Evolutionary conservation across 2,113 vertebrate genomes (phyloP).

Genomic region (Struthidea cinerea): DNA sequence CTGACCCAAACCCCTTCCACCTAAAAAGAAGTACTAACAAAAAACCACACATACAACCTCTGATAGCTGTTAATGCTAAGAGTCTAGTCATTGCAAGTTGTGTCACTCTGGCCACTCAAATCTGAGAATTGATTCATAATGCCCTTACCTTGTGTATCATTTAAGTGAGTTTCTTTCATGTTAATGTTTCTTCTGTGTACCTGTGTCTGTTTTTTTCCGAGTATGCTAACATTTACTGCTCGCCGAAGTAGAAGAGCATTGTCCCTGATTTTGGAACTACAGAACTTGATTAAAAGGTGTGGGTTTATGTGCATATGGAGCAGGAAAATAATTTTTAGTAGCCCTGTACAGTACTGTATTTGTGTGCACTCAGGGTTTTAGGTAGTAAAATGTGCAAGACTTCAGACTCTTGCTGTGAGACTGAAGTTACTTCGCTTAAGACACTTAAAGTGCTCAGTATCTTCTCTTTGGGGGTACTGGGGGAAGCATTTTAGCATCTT

Average conservation of each 20-base stretch:
- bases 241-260: background rate
- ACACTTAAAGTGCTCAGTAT: background rate
- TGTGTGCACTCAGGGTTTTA: background rate
- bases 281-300: background rate
- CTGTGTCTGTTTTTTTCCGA: background rate
- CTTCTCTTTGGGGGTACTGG: background rate
- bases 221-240: background rate
- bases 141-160: background rate
- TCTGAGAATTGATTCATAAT: background rate
- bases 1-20: background rate
- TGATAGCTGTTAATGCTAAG: background rate
- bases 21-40: background rate
- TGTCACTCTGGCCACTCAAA: background rate
- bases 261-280: background rate
- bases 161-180: background rate
- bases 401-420: background rate
- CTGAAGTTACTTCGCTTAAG: background rate
- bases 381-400: background rate
- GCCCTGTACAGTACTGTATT: background rate
- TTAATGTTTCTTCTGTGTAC: background rate
- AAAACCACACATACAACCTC: background rate
- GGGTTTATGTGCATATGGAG: background rate
- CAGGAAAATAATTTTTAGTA: background rate
- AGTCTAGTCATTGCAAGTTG: background rate
- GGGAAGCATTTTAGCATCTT: background rate